These are phyloP conservation scores for Nomada flava DNA, from an alignment of 2,888 invertebrate genomes.

Conservation along the genomic window DNA sequence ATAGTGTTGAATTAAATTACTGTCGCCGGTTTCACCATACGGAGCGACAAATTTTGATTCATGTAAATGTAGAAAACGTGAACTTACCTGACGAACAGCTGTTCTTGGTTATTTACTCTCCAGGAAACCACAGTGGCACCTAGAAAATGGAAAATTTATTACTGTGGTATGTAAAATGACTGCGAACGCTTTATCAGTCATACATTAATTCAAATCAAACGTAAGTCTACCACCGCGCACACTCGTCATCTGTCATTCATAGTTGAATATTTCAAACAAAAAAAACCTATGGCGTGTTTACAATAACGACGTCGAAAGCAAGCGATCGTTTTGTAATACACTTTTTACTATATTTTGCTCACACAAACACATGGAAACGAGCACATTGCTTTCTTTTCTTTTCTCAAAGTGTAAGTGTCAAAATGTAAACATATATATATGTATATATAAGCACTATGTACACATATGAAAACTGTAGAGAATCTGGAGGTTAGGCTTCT, in stretches of 20 bases:
- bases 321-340: not conserved
- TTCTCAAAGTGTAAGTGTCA: not conserved
- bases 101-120: constrained; percentile 98
- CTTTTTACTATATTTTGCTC: not conserved
- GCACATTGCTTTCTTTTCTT: not conserved
- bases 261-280: constrained; percentile 27
- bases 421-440: not conserved
- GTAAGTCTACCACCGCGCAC: constrained; percentile 18
- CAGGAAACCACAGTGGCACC: constrained; percentile 98
- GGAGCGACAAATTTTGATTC: not conserved
- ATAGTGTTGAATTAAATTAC: too few species aligned
- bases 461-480: constrained; percentile 39
- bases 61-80: not conserved
- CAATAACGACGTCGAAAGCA: constrained; percentile 8
- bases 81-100: constrained; percentile 96
- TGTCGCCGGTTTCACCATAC: too few species aligned
- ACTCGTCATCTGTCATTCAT: constrained; percentile 20
- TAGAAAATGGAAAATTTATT: constrained; percentile 84
- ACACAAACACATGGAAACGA: not conserved
- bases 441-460: constrained; percentile 9
- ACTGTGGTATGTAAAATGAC: not conserved
- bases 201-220: not conserved
- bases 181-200: not conserved
- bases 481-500: constrained; percentile 56
- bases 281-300: constrained; percentile 39